A percentile compares a stretch with the other conserved stretches of the same genome.
phyloP scores from a whole-genome alignment of 2,888 invertebrate genomes.

The Tenthredo mesomela region DNA sequence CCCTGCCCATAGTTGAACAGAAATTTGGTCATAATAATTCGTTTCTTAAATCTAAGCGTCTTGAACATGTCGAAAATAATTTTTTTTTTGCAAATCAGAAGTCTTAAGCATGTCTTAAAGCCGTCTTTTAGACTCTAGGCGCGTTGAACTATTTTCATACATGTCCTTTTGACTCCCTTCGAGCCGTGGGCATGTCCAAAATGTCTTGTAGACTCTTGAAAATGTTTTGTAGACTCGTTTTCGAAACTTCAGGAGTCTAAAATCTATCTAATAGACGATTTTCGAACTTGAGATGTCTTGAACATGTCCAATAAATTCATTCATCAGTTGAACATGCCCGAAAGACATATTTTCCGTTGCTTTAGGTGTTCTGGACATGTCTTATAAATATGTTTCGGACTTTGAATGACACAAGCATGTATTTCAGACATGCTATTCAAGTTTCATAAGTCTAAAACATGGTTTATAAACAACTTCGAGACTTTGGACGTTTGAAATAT shows the following conservation, averaged over 20 bases:
- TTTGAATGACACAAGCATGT: not conserved
- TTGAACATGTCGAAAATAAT: not conserved
- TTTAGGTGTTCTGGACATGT: not conserved
- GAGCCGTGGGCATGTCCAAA: not conserved
- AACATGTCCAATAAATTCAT: not conserved
- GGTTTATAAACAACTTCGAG: not conserved
- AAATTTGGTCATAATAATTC: not conserved
- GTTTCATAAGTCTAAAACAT: not conserved
- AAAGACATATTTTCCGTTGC: not conserved
- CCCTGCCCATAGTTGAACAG: not conserved
- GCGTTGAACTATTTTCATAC: not conserved
- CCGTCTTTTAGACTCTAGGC: not conserved
- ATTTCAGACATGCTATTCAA: not conserved
- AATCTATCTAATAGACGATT: too few relatives aligned
- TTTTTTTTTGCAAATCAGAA: not conserved
- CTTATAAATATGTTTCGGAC: not conserved
- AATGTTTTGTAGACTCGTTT: not conserved
- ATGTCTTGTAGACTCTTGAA: too few relatives aligned
- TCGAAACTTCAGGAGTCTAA: too few relatives aligned
- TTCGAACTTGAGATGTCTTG: not conserved
- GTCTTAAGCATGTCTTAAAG: not conserved
- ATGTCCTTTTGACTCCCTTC: not conserved
- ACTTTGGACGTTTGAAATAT: not conserved
- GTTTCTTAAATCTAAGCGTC: not conserved
- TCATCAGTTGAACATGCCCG: not conserved